Conservation (phyloP, 1,140 invertebrate species). For the Ips typographus region DNA sequence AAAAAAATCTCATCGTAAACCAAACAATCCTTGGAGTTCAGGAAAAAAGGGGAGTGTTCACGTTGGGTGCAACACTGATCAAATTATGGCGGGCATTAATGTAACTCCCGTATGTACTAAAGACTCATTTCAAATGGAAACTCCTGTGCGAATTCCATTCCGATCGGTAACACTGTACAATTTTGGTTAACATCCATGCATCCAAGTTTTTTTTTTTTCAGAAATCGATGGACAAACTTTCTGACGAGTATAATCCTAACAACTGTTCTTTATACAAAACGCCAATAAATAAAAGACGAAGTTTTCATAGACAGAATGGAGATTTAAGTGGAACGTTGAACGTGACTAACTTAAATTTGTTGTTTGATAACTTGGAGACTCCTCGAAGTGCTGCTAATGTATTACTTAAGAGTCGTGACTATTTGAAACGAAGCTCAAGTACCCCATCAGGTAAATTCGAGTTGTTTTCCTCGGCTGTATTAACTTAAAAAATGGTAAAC, state of each 20-base stretch:
- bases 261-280: constrained; percentile 1
- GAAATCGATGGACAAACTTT: too few species aligned
- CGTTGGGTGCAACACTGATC: too few species aligned
- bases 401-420: neutral
- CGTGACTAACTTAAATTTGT: constrained; percentile 32
- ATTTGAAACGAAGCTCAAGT: neutral
- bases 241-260: too few species aligned
- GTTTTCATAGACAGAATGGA: neutral
- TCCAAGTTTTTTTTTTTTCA: neutral
- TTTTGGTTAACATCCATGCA: neutral
- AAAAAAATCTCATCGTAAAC: too few species aligned
- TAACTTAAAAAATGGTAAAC: neutral
- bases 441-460: neutral
- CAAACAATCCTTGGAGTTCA: too few species aligned
- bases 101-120: neutral
- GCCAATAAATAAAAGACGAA: constrained; percentile 19
- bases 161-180: too few species aligned
- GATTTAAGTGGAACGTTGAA: constrained; percentile 14
- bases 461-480: neutral
- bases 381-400: neutral
- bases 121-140: constrained; percentile 10
- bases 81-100: too few species aligned
- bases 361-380: constrained; percentile 15
- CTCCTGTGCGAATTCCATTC: neutral
- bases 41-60: too few species aligned